These are phyloP conservation scores for Proisotoma minuta DNA, from an alignment of 2,888 invertebrate species.

Conservation along the genomic window DNA sequence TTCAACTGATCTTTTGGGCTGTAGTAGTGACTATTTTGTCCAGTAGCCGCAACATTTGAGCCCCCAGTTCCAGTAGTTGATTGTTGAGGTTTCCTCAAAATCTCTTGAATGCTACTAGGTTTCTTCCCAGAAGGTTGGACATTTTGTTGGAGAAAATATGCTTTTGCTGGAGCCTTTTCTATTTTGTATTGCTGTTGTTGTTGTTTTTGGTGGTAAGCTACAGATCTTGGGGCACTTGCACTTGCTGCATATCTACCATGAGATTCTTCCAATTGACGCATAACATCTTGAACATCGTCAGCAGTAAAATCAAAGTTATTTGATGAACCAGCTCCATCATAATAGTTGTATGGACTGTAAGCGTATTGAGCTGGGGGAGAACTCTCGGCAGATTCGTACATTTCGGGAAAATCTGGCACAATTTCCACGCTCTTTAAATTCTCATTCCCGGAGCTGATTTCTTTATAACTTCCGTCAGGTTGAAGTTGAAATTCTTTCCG, in stretches of 20 bases:
- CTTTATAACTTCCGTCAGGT: constrained; percentile 17
- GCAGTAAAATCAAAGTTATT: not conserved
- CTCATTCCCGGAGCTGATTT: not conserved
- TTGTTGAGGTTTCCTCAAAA: not conserved
- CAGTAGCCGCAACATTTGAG: not conserved
- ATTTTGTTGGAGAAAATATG: not conserved
- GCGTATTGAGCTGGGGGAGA: not conserved
- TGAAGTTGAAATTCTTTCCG: constrained; percentile 20
- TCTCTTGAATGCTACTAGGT: constrained; percentile 9
- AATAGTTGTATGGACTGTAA: not conserved
- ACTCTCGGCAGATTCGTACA: no score
- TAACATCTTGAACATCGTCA: constrained; percentile 1
- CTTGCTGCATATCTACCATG: not conserved
- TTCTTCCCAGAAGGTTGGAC: no score
- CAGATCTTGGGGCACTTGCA: not conserved
- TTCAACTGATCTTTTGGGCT: not conserved
- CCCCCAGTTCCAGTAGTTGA: not conserved
- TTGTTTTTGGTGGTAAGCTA: no score
- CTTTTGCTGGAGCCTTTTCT: not conserved
- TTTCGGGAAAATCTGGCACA: not conserved
- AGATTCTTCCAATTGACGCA: not conserved
- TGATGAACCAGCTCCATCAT: not conserved
- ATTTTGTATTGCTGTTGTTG: no score
- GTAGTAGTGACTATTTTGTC: not conserved
- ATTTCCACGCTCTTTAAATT: not conserved